These are phyloP conservation scores for Helostoma temminkii DNA, from an alignment of 2,797 vertebrate genomes.

Conservation along the genomic window DNA sequence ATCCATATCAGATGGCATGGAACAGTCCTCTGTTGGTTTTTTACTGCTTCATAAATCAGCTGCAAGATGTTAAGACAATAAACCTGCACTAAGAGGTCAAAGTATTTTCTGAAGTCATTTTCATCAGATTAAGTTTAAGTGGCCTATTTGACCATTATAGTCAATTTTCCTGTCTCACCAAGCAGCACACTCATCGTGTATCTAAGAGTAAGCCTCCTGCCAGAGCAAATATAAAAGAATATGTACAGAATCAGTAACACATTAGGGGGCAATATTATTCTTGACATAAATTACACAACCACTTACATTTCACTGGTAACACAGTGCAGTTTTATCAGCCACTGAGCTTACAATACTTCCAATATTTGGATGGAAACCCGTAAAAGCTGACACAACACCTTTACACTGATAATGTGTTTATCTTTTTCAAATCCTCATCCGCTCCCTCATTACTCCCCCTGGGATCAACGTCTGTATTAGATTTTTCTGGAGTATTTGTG, in stretches of 20 bases:
- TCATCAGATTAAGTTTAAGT: constrained; percentile 74
- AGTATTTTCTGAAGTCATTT: constrained; percentile 69
- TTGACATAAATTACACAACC: constrained; percentile 62
- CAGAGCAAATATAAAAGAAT: constrained; percentile 69
- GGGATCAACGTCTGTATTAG: neutral
- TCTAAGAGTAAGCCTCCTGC: constrained; percentile 43
- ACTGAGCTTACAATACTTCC: neutral
- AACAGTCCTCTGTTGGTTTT: constrained; percentile 8
- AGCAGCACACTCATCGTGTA: constrained; percentile 57
- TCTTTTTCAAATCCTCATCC: constrained; percentile 11
- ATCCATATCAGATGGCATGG: constrained; percentile 11
- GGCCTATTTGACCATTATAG: constrained; percentile 78
- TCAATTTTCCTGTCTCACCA: constrained; percentile 56
- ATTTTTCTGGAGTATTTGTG: neutral
- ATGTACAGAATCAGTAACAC: constrained; percentile 58
- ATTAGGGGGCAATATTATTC: constrained; percentile 49
- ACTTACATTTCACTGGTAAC: constrained; percentile 46
- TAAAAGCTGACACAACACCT: neutral
- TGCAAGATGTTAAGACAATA: constrained; percentile 37
- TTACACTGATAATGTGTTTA: constrained; percentile 30
- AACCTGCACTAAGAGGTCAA: constrained; percentile 34
- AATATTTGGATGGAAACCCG: constrained; percentile 25
- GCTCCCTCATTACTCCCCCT: neutral
- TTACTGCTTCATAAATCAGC: constrained; percentile 41
- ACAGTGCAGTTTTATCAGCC: constrained; percentile 10